Conservation (phyloP, 2,888 invertebrate species). For the Sphecodes monilicornis region DNA sequence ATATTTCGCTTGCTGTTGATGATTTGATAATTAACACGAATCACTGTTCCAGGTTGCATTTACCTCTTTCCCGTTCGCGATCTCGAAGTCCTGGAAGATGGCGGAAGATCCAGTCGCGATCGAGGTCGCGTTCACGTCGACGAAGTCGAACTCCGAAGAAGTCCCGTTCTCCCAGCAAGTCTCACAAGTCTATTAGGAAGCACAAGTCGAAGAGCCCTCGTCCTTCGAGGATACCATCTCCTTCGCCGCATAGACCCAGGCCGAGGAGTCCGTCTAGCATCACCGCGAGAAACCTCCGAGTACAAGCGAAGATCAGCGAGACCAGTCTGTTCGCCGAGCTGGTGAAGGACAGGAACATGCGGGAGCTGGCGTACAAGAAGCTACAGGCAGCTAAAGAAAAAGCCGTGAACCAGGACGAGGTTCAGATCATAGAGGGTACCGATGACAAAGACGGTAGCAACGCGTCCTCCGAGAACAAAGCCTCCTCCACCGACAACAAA, state of each 20-base stretch:
- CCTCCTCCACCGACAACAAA: conserved; percentile 72
- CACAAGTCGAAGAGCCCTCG: conserved; percentile 85
- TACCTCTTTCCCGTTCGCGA: conserved; percentile 84
- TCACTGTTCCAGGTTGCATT: conserved; percentile 71
- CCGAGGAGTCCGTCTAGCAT: conserved; percentile 80
- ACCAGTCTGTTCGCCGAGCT: conserved; percentile 96
- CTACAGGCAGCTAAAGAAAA: conserved; percentile 89
- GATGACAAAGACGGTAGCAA: conserved; percentile 81
- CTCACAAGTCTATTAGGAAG: conserved; percentile 83
- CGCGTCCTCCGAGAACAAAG: conserved; percentile 71
- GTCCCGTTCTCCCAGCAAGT: conserved; percentile 84
- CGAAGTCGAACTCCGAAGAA: conserved; percentile 84
- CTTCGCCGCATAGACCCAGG: conserved; percentile 79
- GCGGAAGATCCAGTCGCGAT: conserved; percentile 84
- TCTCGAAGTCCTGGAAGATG: conserved; percentile 87
- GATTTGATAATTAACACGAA: neutral
- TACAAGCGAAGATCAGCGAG: conserved; percentile 92
- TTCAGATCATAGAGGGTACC: conserved; percentile 82
- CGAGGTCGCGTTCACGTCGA: conserved; percentile 85
- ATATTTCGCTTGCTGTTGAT: neutral
- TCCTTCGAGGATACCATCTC: conserved; percentile 82
- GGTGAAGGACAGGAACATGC: conserved; percentile 93
- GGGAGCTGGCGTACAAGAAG: conserved; percentile 90
- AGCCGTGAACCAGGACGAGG: conserved; percentile 80
- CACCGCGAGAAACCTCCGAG: conserved; percentile 79